phyloP scores from a whole-genome alignment of 2,797 vertebrate species.

The Aplochiton taeniatus region DNA sequence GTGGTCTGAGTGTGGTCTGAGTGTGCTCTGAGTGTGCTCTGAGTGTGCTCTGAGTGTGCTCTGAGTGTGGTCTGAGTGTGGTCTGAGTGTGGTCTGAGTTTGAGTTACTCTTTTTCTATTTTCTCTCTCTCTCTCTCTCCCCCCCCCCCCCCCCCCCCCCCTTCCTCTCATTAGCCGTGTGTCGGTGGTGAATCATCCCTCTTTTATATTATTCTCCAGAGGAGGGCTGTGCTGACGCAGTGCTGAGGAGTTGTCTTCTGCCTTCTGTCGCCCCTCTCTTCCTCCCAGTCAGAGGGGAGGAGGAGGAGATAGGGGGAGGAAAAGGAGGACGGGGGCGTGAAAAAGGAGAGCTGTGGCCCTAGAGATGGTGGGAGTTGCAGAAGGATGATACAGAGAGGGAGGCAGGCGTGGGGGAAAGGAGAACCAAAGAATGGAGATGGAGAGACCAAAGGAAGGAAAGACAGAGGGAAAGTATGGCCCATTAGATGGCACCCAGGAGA shows the following conservation, averaged over 20 bases:
- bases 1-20: no score
- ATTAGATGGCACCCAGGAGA: background rate
- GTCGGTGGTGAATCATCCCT: conserved; percentile 55
- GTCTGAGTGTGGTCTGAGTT: no score
- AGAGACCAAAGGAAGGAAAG: background rate
- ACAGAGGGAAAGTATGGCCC: background rate
- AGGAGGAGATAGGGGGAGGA: conserved; percentile 7
- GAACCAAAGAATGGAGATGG: no score
- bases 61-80: no score
- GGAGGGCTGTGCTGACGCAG: conserved; percentile 52
- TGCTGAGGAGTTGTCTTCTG: conserved; percentile 35
- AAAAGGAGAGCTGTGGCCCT: no score
- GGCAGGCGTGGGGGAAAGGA: no score
- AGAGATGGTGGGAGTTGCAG: no score
- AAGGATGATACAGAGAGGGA: no score
- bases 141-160: conserved; percentile 1
- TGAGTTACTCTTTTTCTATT: no score
- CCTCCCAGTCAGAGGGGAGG: conserved; percentile 19
- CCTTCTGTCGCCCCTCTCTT: conserved; percentile 18
- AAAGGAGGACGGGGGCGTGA: background rate
- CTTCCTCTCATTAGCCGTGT: conserved; percentile 45
- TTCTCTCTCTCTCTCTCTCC: background rate
- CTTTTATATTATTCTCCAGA: conserved; percentile 51
- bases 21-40: no score
- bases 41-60: no score